Evolutionary conservation across 2,797 vertebrate species (phyloP).

Genomic region (Paratrypauchen microcephalus): DNA sequence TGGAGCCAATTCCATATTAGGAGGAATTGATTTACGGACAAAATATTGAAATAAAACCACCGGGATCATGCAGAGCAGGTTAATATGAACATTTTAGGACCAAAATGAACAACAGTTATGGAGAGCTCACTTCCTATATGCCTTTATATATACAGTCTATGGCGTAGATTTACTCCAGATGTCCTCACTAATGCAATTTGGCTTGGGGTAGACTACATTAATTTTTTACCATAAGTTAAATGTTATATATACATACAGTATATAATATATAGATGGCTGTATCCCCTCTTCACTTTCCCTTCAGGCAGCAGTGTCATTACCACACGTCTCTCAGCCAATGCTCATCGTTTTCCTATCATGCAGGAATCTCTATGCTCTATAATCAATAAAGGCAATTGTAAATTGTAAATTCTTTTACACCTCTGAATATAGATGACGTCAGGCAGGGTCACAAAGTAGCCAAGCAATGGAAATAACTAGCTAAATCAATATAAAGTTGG

Average conservation of each 20-base stretch:
- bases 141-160: no score
- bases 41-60: no score
- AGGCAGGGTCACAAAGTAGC: constrained; percentile 4
- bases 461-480: not conserved
- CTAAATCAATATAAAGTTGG: constrained; percentile 1
- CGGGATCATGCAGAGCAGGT: no score
- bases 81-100: no score
- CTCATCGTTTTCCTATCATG: constrained; percentile 24
- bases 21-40: no score
- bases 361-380: constrained; percentile 18
- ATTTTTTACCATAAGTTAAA: not conserved
- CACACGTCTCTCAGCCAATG: constrained; percentile 26
- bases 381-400: constrained; percentile 40
- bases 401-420: constrained; percentile 17
- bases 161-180: not conserved
- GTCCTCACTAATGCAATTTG: not conserved
- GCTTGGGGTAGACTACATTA: not conserved
- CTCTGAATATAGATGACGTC: constrained; percentile 27
- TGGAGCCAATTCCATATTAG: no score
- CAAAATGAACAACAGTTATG: no score
- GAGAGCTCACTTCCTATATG: no score
- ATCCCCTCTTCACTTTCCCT: constrained; percentile 21
- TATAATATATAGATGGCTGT: constrained; percentile 33
- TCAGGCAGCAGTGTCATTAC: constrained; percentile 26
- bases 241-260: no score